Conservation (phyloP, 2,797 vertebrate genomes). For the Parotocinclus haroldoi region DNA sequence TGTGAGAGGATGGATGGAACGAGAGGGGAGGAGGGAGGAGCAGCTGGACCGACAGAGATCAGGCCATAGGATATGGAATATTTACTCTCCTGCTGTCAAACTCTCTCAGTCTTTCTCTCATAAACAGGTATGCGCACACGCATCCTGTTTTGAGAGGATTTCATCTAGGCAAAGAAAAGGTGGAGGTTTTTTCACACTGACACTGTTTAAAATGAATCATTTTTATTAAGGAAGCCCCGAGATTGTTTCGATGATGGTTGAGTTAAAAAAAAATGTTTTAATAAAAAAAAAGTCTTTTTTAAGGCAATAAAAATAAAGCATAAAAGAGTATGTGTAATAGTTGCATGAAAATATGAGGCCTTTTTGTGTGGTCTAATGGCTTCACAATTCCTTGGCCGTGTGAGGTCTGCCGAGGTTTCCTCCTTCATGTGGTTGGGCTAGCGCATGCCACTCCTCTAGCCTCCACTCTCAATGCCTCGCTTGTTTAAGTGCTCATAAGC, state of each 20-base stretch:
- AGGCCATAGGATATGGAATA: constrained; percentile 31
- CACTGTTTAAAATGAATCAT: neutral
- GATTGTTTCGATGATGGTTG: too few species aligned
- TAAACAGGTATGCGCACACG: constrained; percentile 17
- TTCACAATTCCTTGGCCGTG: constrained; percentile 25
- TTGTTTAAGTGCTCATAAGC: constrained; percentile 36
- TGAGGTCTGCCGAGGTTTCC: constrained; percentile 22
- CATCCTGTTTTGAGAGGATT: constrained; percentile 23
- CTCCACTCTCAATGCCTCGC: constrained; percentile 42
- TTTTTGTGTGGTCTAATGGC: constrained; percentile 43
- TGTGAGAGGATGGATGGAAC: constrained; percentile 15
- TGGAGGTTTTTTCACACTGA: neutral
- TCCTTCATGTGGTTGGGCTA: constrained; percentile 46
- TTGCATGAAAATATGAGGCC: constrained; percentile 3
- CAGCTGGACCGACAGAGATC: constrained; percentile 28
- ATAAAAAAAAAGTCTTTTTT: too few species aligned
- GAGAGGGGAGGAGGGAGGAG: neutral
- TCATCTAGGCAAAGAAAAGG: neutral
- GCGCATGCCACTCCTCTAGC: constrained; percentile 29
- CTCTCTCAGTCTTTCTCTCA: constrained; percentile 16
- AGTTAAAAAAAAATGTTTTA: too few species aligned
- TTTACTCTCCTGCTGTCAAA: constrained; percentile 12
- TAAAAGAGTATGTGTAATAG: constrained; percentile 18
- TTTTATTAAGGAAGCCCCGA: neutral
- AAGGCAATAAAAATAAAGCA: neutral